Percentiles rank a stretch among this genome's conserved stretches.
These are phyloP conservation scores for Hydrotaea cyrtoneurina DNA, from an alignment of 2,888 invertebrate genomes.

Conservation along the genomic window DNA sequence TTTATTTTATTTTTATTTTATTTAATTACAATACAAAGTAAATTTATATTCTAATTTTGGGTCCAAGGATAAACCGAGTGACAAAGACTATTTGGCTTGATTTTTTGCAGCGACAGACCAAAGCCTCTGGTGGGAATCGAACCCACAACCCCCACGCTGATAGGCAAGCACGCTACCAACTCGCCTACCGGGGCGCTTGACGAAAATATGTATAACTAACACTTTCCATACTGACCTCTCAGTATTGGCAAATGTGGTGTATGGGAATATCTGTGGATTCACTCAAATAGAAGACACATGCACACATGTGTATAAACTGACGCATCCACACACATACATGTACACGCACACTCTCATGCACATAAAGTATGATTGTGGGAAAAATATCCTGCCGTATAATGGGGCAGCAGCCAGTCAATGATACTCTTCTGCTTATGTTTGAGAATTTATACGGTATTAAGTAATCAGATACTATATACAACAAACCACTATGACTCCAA, in stretches of 20 bases:
- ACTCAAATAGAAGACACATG: neutral
- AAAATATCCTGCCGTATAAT: conserved; percentile 24
- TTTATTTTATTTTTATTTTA: no score
- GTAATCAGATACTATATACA: conserved; percentile 48
- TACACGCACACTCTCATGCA: neutral
- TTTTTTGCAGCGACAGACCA: no score
- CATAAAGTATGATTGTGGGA: conserved; percentile 31
- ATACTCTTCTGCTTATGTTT: conserved; percentile 45
- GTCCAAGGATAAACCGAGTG: no score
- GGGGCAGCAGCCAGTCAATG: conserved; percentile 27
- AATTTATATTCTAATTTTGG: no score
- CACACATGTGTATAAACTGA: neutral
- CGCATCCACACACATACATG: neutral
- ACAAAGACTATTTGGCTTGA: no score
- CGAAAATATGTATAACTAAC: no score
- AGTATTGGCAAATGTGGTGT: conserved; percentile 19
- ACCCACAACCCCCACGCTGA: no score
- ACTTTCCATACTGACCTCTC: neutral
- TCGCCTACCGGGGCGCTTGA: no score
- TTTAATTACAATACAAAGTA: no score
- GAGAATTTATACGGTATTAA: conserved; percentile 58
- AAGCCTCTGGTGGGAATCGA: no score
- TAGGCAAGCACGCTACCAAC: no score
- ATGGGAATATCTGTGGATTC: conserved; percentile 35
- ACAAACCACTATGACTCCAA: conserved; percentile 14